phyloP scores from a whole-genome alignment of 2,797 vertebrate species.

The Hirundo rustica region DNA sequence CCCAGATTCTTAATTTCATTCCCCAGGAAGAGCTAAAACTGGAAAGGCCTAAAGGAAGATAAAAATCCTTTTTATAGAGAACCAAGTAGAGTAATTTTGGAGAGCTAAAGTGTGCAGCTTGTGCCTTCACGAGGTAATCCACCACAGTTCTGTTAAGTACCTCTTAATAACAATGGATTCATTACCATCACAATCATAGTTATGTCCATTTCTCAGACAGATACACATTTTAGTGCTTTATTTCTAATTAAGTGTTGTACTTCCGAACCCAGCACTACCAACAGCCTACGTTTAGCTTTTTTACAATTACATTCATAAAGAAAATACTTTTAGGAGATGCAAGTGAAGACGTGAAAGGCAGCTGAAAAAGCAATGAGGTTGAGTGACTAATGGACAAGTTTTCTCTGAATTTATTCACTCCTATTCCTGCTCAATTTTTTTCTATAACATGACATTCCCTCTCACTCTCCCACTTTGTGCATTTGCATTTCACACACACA shows the following conservation, averaged over 20 bases:
- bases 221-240: neutral
- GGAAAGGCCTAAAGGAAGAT: neutral
- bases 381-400: neutral
- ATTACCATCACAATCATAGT: neutral
- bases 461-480: neutral
- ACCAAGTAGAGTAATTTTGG: neutral
- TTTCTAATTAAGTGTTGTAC: neutral
- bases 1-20: neutral
- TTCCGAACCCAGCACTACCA: neutral
- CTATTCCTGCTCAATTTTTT: neutral
- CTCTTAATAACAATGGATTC: neutral
- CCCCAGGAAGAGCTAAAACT: neutral
- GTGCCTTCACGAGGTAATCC: neutral
- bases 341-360: neutral
- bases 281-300: neutral
- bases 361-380: neutral
- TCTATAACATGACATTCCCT: neutral
- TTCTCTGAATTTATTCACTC: neutral
- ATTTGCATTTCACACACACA: constrained; percentile 27
- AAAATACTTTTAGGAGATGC: neutral
- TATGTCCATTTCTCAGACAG: neutral
- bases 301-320: neutral
- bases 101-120: neutral
- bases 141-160: neutral
- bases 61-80: neutral